Percentiles rank a stretch among this genome's conserved stretches.
Evolutionary conservation across 2,888 invertebrate genomes (phyloP).

Genomic region (Biston stratarius): DNA sequence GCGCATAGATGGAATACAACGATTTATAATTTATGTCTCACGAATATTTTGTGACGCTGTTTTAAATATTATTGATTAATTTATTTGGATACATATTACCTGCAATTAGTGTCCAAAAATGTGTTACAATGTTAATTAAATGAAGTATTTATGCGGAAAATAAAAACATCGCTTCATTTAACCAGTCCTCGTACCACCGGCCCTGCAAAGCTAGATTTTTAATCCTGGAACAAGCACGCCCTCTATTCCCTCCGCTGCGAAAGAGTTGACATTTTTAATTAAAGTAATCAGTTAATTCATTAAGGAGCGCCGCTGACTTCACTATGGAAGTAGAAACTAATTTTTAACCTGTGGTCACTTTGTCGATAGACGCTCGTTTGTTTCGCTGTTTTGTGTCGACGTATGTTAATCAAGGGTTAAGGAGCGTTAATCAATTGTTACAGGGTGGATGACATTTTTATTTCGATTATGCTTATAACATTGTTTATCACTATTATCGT

Average conservation of each 20-base stretch:
- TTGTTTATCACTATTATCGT: too few species aligned
- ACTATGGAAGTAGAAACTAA: conserved; percentile 26
- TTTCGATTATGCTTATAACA: neutral
- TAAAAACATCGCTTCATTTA: neutral
- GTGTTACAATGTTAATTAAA: too few species aligned
- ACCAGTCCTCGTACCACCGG: conserved; percentile 37
- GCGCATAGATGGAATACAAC: too few species aligned
- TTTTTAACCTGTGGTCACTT: neutral
- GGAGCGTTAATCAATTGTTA: conserved; percentile 7
- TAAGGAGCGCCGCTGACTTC: conserved; percentile 66
- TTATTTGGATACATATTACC: too few species aligned
- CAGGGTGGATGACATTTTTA: conserved; percentile 26
- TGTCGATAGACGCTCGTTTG: conserved; percentile 47
- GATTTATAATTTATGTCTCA: too few species aligned
- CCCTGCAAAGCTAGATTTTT: conserved; percentile 72
- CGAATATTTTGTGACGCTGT: too few species aligned
- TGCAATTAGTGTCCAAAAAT: too few species aligned
- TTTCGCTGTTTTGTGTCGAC: conserved; percentile 39
- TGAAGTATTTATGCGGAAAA: too few species aligned
- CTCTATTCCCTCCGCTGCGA: conserved; percentile 69
- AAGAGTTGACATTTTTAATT: conserved; percentile 84
- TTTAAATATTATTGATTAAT: too few species aligned
- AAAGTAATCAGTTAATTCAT: conserved; percentile 84
- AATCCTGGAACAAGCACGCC: conserved; percentile 66
- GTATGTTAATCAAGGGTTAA: conserved; percentile 41